Percentiles rank a stretch among this genome's conserved stretches.
phyloP scores from a whole-genome alignment of 2,113 vertebrate species.

The Antechinus stuartii region DNA sequence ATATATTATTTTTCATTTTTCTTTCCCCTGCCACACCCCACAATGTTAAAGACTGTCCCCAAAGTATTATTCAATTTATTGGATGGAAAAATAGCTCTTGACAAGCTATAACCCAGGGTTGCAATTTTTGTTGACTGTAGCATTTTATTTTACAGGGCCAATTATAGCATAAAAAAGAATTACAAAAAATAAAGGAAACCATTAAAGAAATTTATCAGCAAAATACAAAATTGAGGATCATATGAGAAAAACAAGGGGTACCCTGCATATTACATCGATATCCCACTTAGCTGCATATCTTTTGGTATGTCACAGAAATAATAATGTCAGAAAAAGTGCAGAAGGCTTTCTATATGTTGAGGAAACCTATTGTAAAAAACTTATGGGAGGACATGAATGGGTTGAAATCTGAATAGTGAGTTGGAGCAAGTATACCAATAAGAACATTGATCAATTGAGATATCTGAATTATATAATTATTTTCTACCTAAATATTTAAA shows the following conservation, averaged over 20 bases:
- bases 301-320: not conserved
- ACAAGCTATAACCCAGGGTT: slow-evolving; percentile 1
- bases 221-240: not conserved
- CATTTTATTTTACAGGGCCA: slow-evolving; percentile 30
- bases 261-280: not conserved
- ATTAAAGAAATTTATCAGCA: not conserved
- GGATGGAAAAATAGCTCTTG: not conserved
- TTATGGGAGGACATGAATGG: not conserved
- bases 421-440: not conserved
- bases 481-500: not conserved
- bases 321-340: not conserved
- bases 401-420: not conserved
- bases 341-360: not conserved
- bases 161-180: not conserved
- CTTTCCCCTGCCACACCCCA: not conserved
- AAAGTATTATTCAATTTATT: not conserved
- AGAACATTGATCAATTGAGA: not conserved
- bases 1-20: slow-evolving; percentile 30
- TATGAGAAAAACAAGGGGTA: not conserved
- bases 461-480: not conserved
- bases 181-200: not conserved
- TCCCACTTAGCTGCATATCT: not conserved
- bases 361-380: not conserved
- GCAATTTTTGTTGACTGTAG: not conserved
- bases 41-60: not conserved